phyloP scores from a whole-genome alignment of 2,113 vertebrate genomes.

The Gila orcuttii region DNA sequence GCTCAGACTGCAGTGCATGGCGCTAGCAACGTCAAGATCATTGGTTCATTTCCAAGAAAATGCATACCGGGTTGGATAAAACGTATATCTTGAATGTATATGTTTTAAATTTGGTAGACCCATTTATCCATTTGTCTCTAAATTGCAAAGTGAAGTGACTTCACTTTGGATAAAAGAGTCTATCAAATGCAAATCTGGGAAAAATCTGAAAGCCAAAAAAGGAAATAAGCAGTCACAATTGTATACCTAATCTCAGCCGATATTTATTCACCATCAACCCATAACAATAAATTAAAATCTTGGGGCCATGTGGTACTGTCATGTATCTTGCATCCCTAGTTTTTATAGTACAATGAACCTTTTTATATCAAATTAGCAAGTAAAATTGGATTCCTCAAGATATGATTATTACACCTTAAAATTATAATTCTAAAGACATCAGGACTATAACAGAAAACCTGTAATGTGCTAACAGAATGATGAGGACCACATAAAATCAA shows the following conservation, averaged over 20 bases:
- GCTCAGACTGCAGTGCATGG: neutral
- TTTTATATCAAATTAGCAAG: neutral
- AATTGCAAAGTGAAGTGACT: too few relatives aligned
- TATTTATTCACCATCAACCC: neutral
- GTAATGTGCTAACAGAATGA: conserved; percentile 10
- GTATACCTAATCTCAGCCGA: neutral
- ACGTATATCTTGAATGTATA: neutral
- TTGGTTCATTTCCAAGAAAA: neutral
- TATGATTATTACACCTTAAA: neutral
- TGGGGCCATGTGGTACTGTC: neutral
- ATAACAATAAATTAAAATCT: neutral
- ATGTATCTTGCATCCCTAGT: neutral
- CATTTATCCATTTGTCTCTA: too few relatives aligned
- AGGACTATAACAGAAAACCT: neutral
- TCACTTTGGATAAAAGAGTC: neutral
- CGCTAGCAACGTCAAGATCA: neutral
- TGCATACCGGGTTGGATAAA: neutral
- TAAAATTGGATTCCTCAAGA: conserved; percentile 3
- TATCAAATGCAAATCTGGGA: neutral
- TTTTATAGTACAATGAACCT: neutral
- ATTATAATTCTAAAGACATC: conserved; percentile 1
- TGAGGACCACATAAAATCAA: neutral
- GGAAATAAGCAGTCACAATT: neutral
- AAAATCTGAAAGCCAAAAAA: neutral
- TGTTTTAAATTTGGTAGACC: neutral